Conservation (phyloP, 1,140 invertebrate genomes). For the Drosophila watanabei region DNA sequence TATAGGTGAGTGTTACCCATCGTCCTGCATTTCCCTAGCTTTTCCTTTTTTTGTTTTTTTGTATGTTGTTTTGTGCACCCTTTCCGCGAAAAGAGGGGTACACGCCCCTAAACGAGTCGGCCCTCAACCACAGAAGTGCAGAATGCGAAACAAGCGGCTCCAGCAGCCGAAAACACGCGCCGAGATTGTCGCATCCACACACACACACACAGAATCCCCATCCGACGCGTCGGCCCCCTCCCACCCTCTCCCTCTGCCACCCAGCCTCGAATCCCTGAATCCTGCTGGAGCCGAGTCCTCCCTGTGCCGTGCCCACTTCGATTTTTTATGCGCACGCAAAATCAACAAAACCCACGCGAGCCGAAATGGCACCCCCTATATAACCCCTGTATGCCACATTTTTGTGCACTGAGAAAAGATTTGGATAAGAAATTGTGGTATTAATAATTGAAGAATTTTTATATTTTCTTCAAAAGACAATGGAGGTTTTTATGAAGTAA, state of each 20-base stretch:
- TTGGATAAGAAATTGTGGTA: neutral
- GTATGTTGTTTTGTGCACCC: neutral
- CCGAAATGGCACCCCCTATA: constrained; percentile 25
- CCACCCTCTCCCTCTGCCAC: neutral
- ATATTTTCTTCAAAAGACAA: no score
- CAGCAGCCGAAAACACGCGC: constrained; percentile 50
- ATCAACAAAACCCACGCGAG: constrained; percentile 70
- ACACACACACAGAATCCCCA: constrained; percentile 23
- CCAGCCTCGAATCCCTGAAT: constrained; percentile 11
- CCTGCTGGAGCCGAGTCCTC: constrained; percentile 5
- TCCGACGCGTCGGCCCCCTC: neutral
- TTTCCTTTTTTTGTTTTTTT: no score
- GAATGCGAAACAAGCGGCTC: constrained; percentile 70
- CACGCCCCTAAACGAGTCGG: constrained; percentile 72
- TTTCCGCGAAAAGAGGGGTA: constrained; percentile 37
- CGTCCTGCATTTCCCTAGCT: neutral
- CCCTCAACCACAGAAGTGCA: constrained; percentile 77
- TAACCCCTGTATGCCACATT: constrained; percentile 9
- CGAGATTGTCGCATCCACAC: constrained; percentile 39
- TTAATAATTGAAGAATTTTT: neutral
- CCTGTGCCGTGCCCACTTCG: constrained; percentile 26
- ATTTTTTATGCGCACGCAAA: constrained; percentile 68
- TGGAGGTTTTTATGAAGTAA: no score
- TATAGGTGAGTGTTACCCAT: constrained; percentile 51
- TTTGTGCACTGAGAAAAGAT: constrained; percentile 13